Evolutionary conservation across 2,113 vertebrate species (phyloP), one percentile per base, ranked within the genome.

Genomic region (Prionailurus viverrinus): DNA sequence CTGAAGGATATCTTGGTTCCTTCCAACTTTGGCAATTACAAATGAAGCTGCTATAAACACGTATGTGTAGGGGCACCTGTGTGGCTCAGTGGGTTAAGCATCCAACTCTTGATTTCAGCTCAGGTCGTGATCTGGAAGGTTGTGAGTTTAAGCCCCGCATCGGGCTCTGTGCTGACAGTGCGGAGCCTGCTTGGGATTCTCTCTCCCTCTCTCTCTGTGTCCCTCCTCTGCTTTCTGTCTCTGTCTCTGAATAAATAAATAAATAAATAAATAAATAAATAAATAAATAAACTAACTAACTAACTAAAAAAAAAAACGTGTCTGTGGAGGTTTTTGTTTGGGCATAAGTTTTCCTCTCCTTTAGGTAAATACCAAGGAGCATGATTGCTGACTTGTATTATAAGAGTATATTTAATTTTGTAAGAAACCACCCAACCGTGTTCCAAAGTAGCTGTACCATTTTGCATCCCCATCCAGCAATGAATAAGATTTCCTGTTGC

Each of bases 41-140:
- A 84, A 39, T 95, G 84, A 76, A 95, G 48, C 79, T 83, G n/a
- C n/a, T 84, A 66, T 76, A 90, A 83, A 89, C 23, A 89, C 63
- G 53, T 14, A 36, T 63, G 39, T 51, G 33, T 9, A 65, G 18
- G 27, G 55, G 55, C 4, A 19, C 19, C 55, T 58, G 18, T 45
- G 55, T 58, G 55, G 19, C 55, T 58, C 55, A 58, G 55, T 58
- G 6, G 19, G 18, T 19, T 58, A 58, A 58, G 55, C 55, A 58
- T 58, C 55, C 55, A 58, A 58, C 55, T 58, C 55, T 58, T 19
- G 55, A 58, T 58, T 58, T 58, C 55, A 58, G 55, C 55, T 7
- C 55, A 58, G 55, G 55, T 58, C 55, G 19, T 19, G 18, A 58
- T 58, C 55, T 7, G 7, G 18, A 5, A 58, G 18, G 6, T 58